Percentiles rank a stretch among this genome's conserved stretches.
phyloP scores from a whole-genome alignment of 2,888 invertebrate genomes.

The Andrena haemorrhoa region DNA sequence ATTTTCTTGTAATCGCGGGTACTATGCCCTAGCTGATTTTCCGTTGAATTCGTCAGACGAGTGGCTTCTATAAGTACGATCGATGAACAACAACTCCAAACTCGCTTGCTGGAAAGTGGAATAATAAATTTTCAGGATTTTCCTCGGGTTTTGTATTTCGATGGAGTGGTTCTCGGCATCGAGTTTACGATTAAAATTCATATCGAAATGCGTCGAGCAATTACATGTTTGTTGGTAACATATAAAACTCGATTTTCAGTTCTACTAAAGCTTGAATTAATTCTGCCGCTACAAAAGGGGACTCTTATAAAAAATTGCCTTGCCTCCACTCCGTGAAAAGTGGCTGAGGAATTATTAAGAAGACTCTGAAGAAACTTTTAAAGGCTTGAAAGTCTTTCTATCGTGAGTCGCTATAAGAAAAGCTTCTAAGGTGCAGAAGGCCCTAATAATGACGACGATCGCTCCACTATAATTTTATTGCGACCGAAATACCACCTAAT shows the following conservation, averaged over 20 bases:
- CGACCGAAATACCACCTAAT: not conserved
- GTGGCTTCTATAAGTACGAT: slow-evolving; percentile 5
- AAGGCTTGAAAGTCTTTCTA: not conserved
- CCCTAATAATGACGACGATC: not conserved
- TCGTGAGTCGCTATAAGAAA: not conserved
- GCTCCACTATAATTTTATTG: not conserved
- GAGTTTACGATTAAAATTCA: slow-evolving; percentile 22
- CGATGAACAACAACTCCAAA: slow-evolving; percentile 18
- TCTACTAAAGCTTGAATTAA: not conserved
- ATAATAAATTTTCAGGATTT: slow-evolving; percentile 23
- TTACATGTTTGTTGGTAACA: not conserved
- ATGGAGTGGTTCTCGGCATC: not conserved
- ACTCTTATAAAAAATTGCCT: not conserved
- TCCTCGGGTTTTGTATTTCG: not conserved
- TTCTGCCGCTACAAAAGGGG: not conserved
- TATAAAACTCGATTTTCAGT: not conserved
- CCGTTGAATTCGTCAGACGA: slow-evolving; percentile 5
- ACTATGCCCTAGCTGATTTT: slow-evolving; percentile 4
- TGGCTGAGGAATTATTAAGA: not conserved
- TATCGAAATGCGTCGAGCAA: not conserved
- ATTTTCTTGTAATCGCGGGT: slow-evolving; percentile 15
- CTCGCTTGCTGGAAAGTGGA: not conserved
- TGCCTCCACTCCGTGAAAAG: not conserved
- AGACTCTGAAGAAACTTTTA: not conserved
- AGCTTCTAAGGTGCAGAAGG: not conserved